Base-by-base conservation (phyloP, 2,797 vertebrate genomes). In the Peromyscus attwateri region DNA sequence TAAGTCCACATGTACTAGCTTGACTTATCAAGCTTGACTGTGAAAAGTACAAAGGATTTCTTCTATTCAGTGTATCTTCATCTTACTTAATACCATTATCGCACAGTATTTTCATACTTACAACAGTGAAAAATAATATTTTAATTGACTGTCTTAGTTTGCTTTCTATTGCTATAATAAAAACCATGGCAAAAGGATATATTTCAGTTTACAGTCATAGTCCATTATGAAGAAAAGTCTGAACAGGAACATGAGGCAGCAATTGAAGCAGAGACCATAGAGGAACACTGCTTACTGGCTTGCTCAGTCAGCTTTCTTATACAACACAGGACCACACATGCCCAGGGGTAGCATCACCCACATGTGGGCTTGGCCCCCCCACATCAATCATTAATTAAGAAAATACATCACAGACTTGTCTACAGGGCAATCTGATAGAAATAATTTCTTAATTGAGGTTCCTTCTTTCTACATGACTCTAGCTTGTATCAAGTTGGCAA, bases 41-140 rank as follows among this genome's bases (percentile, higher is more conserved):
- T 23, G 60, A 92, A 64, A 13, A 91, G 17, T 62, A 49, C 34
- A 7, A n/a, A 88, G 31, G 2, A 40, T 66, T 92, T 49, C 13
- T 80, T 31, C 29, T 60, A 70, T 4, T 90, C 68, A 87, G 37
- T 89, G 5, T 70, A 92, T 64, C 43, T 87, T 96, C 66, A 73
- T 77, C 75, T 19, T 91, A 25, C 64, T 88, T 94, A n/a, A 70
- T n/a, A 77, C 85, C 89, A 89, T 73, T 73, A 90, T 80, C 70
- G 88, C 19, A 97, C 87, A 60, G 79, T 4, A 90, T 19, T 89
- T 70, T 76, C 23, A 81, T 40, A 89, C 60, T 81, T 40, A 89
- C 31, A 83, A 85, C 0, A 90, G 25, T 64, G 5, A 60, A 81
- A 81, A 81, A 14, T 31, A 17, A 8, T 92, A 25, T 60, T 95